A percentile compares a stretch with the other conserved stretches of the same genome.
phyloP scores from a whole-genome alignment of 2,888 invertebrate species.

The Euzetes globulus region DNA sequence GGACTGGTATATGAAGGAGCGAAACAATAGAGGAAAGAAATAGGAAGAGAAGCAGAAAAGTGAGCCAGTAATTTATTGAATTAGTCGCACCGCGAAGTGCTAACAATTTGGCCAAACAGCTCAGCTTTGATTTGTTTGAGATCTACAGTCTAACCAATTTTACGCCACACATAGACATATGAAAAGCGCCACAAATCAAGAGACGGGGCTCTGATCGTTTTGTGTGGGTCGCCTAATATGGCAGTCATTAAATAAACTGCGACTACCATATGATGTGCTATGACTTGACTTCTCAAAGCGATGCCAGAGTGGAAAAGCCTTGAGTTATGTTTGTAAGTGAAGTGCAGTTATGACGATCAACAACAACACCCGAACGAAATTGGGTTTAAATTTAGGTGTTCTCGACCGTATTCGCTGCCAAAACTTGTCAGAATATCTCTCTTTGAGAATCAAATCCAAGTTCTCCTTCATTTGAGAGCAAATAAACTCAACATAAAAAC shows the following conservation, averaged over 20 bases:
- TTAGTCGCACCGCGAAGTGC: constrained; percentile 1
- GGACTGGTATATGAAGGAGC: background rate
- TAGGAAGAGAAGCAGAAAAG: background rate
- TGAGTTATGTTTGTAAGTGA: background rate
- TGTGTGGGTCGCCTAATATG: background rate
- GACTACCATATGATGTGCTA: background rate
- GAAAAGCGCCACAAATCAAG: too few species aligned
- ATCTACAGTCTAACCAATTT: background rate
- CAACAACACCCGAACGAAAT: background rate
- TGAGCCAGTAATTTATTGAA: background rate
- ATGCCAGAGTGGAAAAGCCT: background rate
- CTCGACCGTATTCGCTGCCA: background rate
- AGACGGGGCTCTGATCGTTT: too few species aligned
- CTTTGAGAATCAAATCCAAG: background rate
- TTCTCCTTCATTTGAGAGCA: constrained; percentile 7
- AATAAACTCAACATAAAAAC: background rate
- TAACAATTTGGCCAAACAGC: constrained; percentile 8
- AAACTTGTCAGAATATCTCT: background rate
- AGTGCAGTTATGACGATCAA: background rate
- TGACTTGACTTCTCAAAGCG: background rate
- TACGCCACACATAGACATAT: too few species aligned
- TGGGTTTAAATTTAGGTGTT: background rate
- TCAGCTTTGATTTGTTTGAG: background rate
- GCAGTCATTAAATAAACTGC: background rate
- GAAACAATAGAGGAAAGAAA: background rate